Percentiles rank a stretch among this genome's conserved stretches.
Conservation (phyloP, 2,113 vertebrate genomes). For the Pao palembangensis region DNA sequence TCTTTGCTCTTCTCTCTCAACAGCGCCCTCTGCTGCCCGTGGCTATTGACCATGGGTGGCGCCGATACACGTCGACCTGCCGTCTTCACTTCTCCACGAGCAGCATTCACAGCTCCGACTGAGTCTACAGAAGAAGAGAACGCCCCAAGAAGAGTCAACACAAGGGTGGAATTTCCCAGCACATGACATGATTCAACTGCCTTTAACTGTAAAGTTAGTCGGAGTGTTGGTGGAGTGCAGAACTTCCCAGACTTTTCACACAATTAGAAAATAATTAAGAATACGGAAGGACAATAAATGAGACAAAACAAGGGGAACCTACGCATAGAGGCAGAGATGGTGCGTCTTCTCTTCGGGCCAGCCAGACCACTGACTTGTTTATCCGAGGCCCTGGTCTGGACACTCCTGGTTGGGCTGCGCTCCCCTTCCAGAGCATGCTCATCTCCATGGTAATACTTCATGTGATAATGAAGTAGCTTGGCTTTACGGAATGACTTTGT, state of each 20-base stretch:
- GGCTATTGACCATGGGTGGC: constrained; percentile 68
- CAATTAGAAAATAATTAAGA: no score
- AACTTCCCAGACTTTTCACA: no score
- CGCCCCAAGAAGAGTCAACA: no score
- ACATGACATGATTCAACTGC: no score
- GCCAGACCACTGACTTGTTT: constrained; percentile 74
- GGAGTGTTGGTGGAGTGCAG: no score
- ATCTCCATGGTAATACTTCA: constrained; percentile 97
- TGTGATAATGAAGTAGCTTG: constrained; percentile 94
- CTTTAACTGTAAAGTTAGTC: no score
- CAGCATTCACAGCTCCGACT: constrained; percentile 53
- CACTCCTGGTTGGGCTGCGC: constrained; percentile 76
- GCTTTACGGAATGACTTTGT: constrained; percentile 94
- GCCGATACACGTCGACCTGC: constrained; percentile 73
- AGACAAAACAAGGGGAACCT: constrained; percentile 60
- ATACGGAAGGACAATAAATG: neutral
- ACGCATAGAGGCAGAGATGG: constrained; percentile 83
- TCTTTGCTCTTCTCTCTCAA: constrained; percentile 80
- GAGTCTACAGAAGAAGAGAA: constrained; percentile 51
- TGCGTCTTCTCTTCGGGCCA: constrained; percentile 82
- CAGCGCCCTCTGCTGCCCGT: constrained; percentile 70
- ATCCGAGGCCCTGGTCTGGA: constrained; percentile 84
- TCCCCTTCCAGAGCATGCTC: constrained; percentile 82
- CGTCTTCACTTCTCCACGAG: constrained; percentile 67
- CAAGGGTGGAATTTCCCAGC: no score